Percentiles rank a stretch among this genome's conserved stretches.
phyloP scores from a whole-genome alignment of 2,888 invertebrate genomes.

The Trichopoda pennipes region DNA sequence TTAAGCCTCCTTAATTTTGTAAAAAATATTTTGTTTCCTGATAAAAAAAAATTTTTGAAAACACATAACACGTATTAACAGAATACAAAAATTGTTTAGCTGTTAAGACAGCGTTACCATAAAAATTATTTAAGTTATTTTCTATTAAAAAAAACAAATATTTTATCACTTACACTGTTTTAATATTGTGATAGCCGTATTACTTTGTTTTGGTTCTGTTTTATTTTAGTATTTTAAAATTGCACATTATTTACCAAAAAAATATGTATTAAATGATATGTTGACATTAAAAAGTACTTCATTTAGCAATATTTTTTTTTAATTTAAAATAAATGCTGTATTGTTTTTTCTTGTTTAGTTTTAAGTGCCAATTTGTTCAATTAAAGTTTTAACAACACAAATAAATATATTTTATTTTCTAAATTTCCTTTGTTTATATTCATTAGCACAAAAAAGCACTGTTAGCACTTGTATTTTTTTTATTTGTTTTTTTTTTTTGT shows the following conservation, averaged over 20 bases:
- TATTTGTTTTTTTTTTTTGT: too few species aligned
- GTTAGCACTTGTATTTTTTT: constrained; percentile 4
- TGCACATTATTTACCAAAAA: constrained; percentile 34
- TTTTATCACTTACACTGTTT: constrained; percentile 27
- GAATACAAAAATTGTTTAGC: too few species aligned
- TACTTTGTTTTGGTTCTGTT: not conserved
- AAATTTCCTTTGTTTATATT: not conserved
- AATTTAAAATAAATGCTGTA: constrained; percentile 49
- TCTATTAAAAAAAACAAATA: not conserved
- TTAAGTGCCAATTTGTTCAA: not conserved
- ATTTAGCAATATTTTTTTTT: constrained; percentile 1
- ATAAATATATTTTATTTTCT: not conserved
- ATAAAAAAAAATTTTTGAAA: too few species aligned
- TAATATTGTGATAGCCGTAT: not conserved
- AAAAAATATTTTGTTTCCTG: too few species aligned
- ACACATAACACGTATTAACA: too few species aligned
- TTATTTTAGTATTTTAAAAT: constrained; percentile 1
- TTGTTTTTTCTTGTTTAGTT: constrained; percentile 9
- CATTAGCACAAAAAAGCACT: constrained; percentile 5
- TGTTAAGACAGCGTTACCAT: not conserved
- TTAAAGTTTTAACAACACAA: not conserved
- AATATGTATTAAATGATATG: constrained; percentile 44
- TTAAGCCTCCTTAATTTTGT: too few species aligned
- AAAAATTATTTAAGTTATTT: not conserved
- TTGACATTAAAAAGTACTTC: constrained; percentile 1